These are phyloP conservation scores for Pemphredon lugubris DNA, from an alignment of 2,888 invertebrate species.

Conservation along the genomic window DNA sequence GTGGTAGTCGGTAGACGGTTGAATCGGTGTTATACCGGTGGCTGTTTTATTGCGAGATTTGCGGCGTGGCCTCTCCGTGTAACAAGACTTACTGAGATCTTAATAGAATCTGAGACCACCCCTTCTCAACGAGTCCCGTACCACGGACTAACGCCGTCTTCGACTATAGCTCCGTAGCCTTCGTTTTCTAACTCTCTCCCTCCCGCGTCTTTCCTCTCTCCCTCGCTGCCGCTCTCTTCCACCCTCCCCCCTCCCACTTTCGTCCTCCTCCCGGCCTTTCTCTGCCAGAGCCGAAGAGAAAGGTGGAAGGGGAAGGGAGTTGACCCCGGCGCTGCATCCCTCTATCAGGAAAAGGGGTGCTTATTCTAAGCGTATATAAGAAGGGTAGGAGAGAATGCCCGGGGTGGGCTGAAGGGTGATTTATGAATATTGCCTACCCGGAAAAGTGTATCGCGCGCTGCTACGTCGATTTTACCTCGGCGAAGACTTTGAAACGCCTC, in stretches of 20 bases:
- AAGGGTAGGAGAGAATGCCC: slow-evolving; percentile 50
- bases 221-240: slow-evolving; percentile 9
- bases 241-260: slow-evolving; percentile 36
- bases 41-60: slow-evolving; percentile 81
- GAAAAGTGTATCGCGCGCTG: slow-evolving; percentile 71
- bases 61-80: slow-evolving; percentile 78
- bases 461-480: slow-evolving; percentile 64
- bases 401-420: slow-evolving; percentile 71
- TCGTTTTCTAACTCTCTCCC: slow-evolving; percentile 43
- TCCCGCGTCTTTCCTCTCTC: slow-evolving; percentile 13
- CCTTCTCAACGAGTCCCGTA: slow-evolving; percentile 58
- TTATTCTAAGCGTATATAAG: slow-evolving; percentile 80
- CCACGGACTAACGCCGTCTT: slow-evolving; percentile 56
- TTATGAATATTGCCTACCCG: slow-evolving; percentile 79
- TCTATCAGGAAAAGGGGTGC: slow-evolving; percentile 68
- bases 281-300: slow-evolving; percentile 17
- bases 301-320: slow-evolving; percentile 58
- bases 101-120: slow-evolving; percentile 80
- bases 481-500: slow-evolving; percentile 51
- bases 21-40: slow-evolving; percentile 76
- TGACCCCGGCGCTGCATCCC: slow-evolving; percentile 71
- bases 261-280: slow-evolving; percentile 22
- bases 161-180: slow-evolving; percentile 48
- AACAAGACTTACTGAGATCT: slow-evolving; percentile 81
- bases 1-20: slow-evolving; percentile 50